Evolutionary conservation across 2,797 vertebrate genomes (phyloP), one percentile per base, ranked within the genome.

Genomic region (Australoheros facetus): DNA sequence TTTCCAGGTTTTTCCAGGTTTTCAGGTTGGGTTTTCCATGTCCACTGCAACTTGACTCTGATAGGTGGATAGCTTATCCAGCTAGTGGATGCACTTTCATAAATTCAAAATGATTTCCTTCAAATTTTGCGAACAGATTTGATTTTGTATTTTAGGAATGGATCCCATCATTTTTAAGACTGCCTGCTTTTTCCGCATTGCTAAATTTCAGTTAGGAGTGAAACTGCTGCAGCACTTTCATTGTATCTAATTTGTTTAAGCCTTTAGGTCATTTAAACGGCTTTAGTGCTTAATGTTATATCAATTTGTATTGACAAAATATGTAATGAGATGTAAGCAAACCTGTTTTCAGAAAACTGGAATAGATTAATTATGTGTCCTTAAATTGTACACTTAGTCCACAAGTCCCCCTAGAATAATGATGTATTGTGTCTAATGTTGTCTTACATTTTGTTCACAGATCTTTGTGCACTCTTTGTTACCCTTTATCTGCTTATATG

Each of bases 1-100:
- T 37, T 37, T 37, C 8, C 34, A 37, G 34, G 34, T 37, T 37
- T 9, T 37, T 32, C 7, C 32, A 37, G 37, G 9, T 37, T 37
- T 10, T 37, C 37, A 37, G 37, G 37, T 37, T 37, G 76, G 73
- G 28, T 74, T 85, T 81, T 71, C 76, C 66, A 55, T 71, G 37
- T 59, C 74, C 26, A 32, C 19, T 14, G 10, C 28, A 86, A 60
- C 74, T 54, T 73, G 26, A 26, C 73, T 19, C 17, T 80, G 77
- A 82, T 57, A 85, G 34, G 60, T 53, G 71, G 77, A 74, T 55
- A 58, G 69, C 80, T 77, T 14, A 56, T 77, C 75, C 56, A 1
- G 14, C 60, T 80, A 81, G 84, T 73, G 51, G 53, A 80, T 66
- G 62, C 57, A 28, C 5, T n/a, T 30, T 57, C 51, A 32, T 45